These are phyloP conservation scores for Coboldia fuscipes DNA, from an alignment of 1,140 invertebrate genomes.

Conservation along the genomic window DNA sequence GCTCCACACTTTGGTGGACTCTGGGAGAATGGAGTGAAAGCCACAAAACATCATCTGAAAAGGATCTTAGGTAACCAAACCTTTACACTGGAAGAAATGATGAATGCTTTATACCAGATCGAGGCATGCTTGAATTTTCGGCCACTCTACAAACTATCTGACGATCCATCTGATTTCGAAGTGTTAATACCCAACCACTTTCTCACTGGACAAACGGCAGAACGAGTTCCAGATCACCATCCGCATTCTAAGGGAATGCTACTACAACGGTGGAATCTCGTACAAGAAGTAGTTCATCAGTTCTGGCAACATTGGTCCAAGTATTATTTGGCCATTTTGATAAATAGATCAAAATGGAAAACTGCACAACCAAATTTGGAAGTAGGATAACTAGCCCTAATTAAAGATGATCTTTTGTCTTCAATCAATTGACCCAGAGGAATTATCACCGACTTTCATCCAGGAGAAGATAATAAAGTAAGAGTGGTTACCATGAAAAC, in stretches of 20 bases:
- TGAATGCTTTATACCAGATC: slow-evolving; percentile 8
- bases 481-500: slow-evolving; percentile 12
- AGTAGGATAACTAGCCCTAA: slow-evolving; percentile 12
- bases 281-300: slow-evolving; percentile 3
- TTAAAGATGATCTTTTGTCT: slow-evolving; percentile 14
- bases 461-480: slow-evolving; percentile 10
- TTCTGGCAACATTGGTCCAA: slow-evolving; percentile 8
- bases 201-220: slow-evolving; percentile 4
- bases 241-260: not conserved
- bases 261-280: slow-evolving; percentile 4
- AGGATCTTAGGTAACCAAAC: slow-evolving; percentile 5
- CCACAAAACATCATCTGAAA: slow-evolving; percentile 4
- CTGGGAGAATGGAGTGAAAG: slow-evolving; percentile 5
- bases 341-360: slow-evolving; percentile 8
- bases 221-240: slow-evolving; percentile 10
- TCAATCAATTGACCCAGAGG: slow-evolving; percentile 13
- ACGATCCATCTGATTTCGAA: not conserved
- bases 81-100: slow-evolving; percentile 11
- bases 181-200: slow-evolving; percentile 8
- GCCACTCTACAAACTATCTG: slow-evolving; percentile 3
- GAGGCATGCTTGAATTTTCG: slow-evolving; percentile 11
- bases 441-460: slow-evolving; percentile 9
- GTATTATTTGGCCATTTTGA: slow-evolving; percentile 8
- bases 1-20: slow-evolving; percentile 10
- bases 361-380: slow-evolving; percentile 7